A percentile compares a stretch with the other conserved stretches of the same genome.
Evolutionary conservation across 2,888 invertebrate genomes (phyloP).

Genomic region (Parnassius mnemosyne): DNA sequence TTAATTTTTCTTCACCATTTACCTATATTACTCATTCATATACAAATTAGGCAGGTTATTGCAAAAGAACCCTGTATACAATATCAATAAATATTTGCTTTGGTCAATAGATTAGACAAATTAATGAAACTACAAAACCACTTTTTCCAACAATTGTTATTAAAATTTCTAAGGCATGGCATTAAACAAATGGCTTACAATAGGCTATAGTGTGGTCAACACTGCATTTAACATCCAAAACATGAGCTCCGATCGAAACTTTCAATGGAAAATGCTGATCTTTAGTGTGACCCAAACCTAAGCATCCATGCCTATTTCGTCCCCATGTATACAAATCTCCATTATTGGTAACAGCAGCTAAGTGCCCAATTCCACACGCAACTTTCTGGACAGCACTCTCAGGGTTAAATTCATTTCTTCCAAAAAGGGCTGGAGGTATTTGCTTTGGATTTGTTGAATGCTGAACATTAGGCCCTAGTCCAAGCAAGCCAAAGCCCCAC

Average conservation of each 20-base stretch:
- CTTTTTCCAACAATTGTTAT: slow-evolving; percentile 1
- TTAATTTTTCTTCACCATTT: too few species aligned
- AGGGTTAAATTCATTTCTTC: slow-evolving; percentile 90
- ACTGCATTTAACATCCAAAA: slow-evolving; percentile 87
- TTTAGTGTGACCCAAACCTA: slow-evolving; percentile 89
- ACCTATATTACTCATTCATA: too few species aligned
- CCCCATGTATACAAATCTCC: slow-evolving; percentile 97
- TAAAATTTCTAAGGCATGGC: background rate
- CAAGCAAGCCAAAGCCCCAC: slow-evolving; percentile 97
- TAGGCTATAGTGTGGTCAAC: slow-evolving; percentile 92
- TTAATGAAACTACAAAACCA: background rate
- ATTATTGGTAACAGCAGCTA: slow-evolving; percentile 89
- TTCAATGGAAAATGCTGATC: slow-evolving; percentile 95
- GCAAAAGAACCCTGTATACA: too few species aligned
- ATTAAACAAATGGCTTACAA: slow-evolving; percentile 85
- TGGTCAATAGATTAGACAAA: background rate
- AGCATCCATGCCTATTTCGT: slow-evolving; percentile 88
- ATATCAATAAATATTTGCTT: too few species aligned
- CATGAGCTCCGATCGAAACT: slow-evolving; percentile 88
- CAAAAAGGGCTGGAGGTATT: slow-evolving; percentile 91
- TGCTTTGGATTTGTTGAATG: slow-evolving; percentile 83
- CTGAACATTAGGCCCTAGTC: slow-evolving; percentile 90
- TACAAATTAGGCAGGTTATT: too few species aligned
- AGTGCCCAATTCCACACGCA: slow-evolving; percentile 85
- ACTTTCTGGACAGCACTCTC: slow-evolving; percentile 84